Percentiles rank a stretch among this genome's conserved stretches.
These are phyloP conservation scores for Lepus europaeus DNA, from an alignment of 2,113 vertebrate species.

Conservation along the genomic window DNA sequence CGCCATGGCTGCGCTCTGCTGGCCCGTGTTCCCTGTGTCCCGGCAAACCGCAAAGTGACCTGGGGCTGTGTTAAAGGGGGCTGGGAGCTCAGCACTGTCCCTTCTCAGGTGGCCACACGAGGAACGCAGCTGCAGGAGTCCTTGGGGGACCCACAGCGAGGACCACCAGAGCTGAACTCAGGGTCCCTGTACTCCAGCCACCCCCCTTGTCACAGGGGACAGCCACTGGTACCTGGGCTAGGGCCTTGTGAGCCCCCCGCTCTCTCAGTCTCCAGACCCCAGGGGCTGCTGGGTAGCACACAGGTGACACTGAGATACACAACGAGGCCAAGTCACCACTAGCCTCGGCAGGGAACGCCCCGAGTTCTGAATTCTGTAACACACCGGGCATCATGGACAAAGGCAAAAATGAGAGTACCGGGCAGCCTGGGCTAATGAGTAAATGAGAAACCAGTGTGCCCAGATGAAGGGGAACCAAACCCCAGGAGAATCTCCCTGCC, in stretches of 20 bases:
- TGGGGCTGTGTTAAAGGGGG: neutral
- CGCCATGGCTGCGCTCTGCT: neutral
- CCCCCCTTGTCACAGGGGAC: accelerated
- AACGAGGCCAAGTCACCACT: accelerated
- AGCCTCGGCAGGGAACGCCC: neutral
- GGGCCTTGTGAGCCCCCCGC: neutral
- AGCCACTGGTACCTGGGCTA: neutral
- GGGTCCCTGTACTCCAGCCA: neutral
- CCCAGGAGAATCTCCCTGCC: accelerated
- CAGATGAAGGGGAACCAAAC: neutral
- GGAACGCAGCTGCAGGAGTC: too few relatives aligned
- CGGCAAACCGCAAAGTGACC: neutral
- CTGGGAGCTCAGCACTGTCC: neutral
- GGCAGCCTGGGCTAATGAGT: too few relatives aligned
- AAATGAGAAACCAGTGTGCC: slow-evolving; percentile 4
- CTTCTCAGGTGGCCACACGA: neutral
- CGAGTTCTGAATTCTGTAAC: neutral
- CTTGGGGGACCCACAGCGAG: neutral
- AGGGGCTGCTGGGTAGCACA: neutral
- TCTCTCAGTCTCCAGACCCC: too few relatives aligned
- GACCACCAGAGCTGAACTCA: accelerated
- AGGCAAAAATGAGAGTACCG: neutral
- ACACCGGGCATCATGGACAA: accelerated
- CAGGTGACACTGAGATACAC: neutral
- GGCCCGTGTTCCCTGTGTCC: neutral